These are phyloP conservation scores for Apolygus lucorum DNA, from an alignment of 1,140 invertebrate species.

Conservation along the genomic window DNA sequence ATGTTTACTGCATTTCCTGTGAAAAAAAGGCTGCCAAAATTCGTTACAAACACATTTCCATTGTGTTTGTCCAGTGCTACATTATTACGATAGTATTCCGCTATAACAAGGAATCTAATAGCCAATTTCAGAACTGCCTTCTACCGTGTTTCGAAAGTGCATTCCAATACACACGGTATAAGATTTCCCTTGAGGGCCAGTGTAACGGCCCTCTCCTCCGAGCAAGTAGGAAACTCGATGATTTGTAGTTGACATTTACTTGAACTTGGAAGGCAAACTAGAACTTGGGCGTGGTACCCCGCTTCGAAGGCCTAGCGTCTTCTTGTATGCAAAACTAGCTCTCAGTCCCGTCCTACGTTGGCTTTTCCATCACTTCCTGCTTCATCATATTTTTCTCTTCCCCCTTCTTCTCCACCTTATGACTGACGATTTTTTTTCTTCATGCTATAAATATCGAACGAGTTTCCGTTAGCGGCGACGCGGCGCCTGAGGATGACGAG, in stretches of 20 bases:
- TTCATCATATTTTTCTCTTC: not conserved
- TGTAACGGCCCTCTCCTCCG: not conserved
- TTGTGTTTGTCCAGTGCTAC: too few relatives aligned
- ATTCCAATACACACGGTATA: not conserved
- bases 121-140: too few relatives aligned
- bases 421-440: too few relatives aligned
- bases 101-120: too few relatives aligned
- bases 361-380: slow-evolving; percentile 7
- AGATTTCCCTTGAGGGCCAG: not conserved
- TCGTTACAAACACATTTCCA: too few relatives aligned
- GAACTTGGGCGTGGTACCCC: slow-evolving; percentile 7
- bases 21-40: too few relatives aligned
- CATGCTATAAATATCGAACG: not conserved
- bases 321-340: slow-evolving; percentile 15
- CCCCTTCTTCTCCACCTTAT: not conserved
- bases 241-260: slow-evolving; percentile 15
- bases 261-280: slow-evolving; percentile 2
- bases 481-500: too few relatives aligned
- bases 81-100: too few relatives aligned
- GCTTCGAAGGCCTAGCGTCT: not conserved
- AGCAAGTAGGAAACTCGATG: slow-evolving; percentile 4
- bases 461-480: not conserved
- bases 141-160: not conserved
- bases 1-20: too few relatives aligned
- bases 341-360: not conserved